Base-by-base conservation (phyloP, 1,140 invertebrate species). In the Drosophila mojavensis region DNA sequence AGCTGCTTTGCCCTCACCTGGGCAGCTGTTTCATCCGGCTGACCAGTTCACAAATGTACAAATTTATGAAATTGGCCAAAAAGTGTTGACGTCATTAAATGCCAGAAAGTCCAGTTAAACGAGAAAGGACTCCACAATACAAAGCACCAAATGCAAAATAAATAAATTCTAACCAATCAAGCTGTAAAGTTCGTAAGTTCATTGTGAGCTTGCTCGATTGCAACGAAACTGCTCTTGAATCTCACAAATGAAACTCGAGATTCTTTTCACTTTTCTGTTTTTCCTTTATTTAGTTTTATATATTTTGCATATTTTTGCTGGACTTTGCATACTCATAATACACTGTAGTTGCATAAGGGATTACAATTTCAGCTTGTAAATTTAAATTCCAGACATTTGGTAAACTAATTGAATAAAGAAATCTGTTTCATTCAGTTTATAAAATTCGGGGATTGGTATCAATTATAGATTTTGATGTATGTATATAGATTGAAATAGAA, bases 11-110 rank as follows among this genome's bases (percentile, higher is more conserved):
- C 41, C 54, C 69, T 64, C 66, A 68, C 36, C 50, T 75, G 71
- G 17, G 17, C 33, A 45, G 43, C 20, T 26, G 28, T 7, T 47
- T 47, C 43, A 7, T 5, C 43, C 17, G 15, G 15, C 43, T 2
- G 58, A 59, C 58, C 48, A 41, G 4, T 10, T 13, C 33, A 24
- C 48, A 17, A 47, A 17, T 17, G 20, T 54, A 80, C 62, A 74
- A 58, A 76, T 76, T 71, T 75, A 83, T 66, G 64, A 74, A 84
- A 84, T 83, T 68, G 58, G 48, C 47, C 33, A 30, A 45, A 45
- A 74, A 68, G 70, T 63, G 59, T 66, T 68, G 45, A 33, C 28
- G 28, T 39, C 61, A 71, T 61, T 65, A 50, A 33, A 71, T 58
- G 26, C 33, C n/a, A 3, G 15, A 20, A 24, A 53, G 41, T 45